Conservation (phyloP, 2,113 vertebrate species). For the Carettochelys insculpta region DNA sequence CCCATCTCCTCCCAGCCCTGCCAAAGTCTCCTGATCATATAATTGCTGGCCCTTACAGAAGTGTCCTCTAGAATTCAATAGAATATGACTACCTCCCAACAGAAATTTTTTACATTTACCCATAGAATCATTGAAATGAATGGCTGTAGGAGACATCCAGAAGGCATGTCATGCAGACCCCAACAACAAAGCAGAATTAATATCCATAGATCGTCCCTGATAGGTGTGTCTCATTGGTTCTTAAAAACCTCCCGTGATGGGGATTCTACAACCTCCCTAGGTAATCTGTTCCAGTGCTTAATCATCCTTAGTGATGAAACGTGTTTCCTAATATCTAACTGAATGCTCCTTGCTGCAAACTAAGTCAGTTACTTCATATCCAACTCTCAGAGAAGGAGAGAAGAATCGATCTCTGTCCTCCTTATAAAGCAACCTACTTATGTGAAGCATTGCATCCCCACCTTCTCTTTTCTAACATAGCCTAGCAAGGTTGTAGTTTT, state of each 20-base stretch:
- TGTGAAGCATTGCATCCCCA: not conserved
- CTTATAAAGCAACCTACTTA: not conserved
- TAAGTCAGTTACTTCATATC: not conserved
- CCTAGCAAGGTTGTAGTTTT: not conserved
- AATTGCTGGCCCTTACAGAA: not conserved
- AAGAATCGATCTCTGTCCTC: not conserved
- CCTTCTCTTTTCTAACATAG: not conserved
- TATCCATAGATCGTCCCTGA: not conserved
- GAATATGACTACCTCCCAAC: not conserved
- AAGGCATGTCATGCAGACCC: not conserved
- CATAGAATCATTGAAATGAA: not conserved
- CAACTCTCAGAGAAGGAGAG: not conserved
- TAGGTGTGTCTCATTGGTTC: not conserved
- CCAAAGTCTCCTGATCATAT: not conserved
- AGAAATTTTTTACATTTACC: not conserved
- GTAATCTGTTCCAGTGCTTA: not conserved
- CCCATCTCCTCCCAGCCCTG: not conserved
- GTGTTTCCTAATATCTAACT: not conserved
- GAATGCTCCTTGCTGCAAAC: not conserved
- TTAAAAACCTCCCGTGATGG: not conserved
- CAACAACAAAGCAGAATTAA: not conserved
- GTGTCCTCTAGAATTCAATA: not conserved
- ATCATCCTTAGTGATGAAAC: not conserved
- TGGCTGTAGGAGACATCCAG: not conserved
- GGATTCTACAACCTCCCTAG: not conserved